Percentiles rank a stretch among this genome's conserved stretches.
These are phyloP conservation scores for Apis mellifera DNA, from an alignment of 1,140 invertebrate species.

Conservation along the genomic window DNA sequence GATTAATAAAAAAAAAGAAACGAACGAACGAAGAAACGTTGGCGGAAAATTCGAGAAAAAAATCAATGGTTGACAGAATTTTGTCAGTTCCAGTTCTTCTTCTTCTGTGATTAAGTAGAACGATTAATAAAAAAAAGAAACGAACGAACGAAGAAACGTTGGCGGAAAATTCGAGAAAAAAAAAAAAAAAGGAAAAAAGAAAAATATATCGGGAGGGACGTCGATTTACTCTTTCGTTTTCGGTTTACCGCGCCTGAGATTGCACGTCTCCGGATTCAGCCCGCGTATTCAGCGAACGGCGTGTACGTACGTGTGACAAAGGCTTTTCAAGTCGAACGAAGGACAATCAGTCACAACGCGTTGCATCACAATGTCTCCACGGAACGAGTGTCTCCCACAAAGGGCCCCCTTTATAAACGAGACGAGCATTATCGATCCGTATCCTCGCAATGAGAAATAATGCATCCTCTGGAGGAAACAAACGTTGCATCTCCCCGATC, in stretches of 20 bases:
- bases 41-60: no score
- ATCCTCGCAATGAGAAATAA: slow-evolving; percentile 41
- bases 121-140: no score
- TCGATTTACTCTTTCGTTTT: slow-evolving; percentile 20
- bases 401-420: background rate
- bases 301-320: slow-evolving; percentile 10
- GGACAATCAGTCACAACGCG: slow-evolving; percentile 42
- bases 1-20: no score
- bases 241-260: slow-evolving; percentile 16
- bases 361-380: slow-evolving; percentile 28
- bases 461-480: slow-evolving; percentile 20
- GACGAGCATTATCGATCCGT: slow-evolving; percentile 35
- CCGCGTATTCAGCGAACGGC: background rate
- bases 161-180: no score
- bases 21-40: no score
- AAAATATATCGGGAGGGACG: no score
- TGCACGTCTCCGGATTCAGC: background rate
- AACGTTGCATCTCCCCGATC: background rate
- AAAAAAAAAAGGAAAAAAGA: background rate
- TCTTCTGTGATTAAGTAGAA: no score
- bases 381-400: background rate
- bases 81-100: no score
- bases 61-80: no score
- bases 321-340: slow-evolving; percentile 27
- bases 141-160: no score